phyloP scores from a whole-genome alignment of 2,888 invertebrate species.

The Frankliniella fusca region DNA sequence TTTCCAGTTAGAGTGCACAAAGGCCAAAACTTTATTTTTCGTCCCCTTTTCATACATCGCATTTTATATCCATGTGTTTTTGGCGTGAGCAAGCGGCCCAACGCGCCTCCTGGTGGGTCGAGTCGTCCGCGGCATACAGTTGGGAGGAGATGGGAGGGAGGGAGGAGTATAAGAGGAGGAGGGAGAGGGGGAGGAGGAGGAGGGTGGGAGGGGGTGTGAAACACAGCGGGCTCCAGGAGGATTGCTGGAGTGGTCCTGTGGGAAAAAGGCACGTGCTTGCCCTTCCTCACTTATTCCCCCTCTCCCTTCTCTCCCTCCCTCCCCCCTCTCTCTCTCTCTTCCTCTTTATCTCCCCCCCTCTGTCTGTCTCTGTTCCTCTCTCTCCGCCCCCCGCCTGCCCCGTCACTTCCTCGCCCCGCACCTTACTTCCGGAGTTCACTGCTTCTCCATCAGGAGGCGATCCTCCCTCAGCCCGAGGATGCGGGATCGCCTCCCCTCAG shows the following conservation, averaged over 20 bases:
- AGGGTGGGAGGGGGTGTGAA: neutral
- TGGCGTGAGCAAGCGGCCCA: no score
- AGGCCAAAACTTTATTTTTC: no score
- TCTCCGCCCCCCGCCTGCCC: neutral
- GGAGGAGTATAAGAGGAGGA: neutral
- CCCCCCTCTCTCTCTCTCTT: neutral
- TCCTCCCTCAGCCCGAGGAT: neutral
- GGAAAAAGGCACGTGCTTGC: slow-evolving; percentile 9
- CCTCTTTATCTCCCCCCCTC: neutral
- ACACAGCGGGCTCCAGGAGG: slow-evolving; percentile 10
- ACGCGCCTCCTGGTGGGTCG: no score
- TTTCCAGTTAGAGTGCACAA: no score
- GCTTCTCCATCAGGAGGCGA: neutral
- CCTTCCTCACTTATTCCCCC: neutral
- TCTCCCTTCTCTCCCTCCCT: neutral
- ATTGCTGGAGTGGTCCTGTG: slow-evolving; percentile 21
- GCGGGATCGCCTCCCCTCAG: neutral
- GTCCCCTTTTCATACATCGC: no score
- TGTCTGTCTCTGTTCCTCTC: neutral
- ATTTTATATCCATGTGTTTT: no score
- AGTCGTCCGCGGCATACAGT: neutral
- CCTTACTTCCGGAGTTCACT: neutral
- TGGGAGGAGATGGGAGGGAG: neutral
- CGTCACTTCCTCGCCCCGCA: neutral
- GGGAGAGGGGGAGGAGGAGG: neutral